These are phyloP conservation scores for Ifrita kowaldi DNA, from an alignment of 2,113 vertebrate species.

Conservation along the genomic window DNA sequence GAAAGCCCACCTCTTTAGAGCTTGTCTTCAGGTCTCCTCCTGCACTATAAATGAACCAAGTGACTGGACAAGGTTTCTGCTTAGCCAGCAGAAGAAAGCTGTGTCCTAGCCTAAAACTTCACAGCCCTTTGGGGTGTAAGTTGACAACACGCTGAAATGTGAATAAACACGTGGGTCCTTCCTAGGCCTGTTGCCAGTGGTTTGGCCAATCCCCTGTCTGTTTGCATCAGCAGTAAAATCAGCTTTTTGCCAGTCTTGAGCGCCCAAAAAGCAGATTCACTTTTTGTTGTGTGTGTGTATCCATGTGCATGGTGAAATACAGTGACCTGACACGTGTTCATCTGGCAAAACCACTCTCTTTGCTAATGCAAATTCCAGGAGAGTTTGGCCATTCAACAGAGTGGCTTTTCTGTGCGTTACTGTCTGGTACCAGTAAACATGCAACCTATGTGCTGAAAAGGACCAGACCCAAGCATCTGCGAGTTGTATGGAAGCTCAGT, in stretches of 20 bases:
- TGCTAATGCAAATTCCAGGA: neutral
- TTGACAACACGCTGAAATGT: neutral
- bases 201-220: neutral
- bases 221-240: neutral
- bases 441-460: neutral
- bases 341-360: neutral
- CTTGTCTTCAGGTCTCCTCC: neutral
- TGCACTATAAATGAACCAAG: neutral
- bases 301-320: neutral
- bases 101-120: neutral
- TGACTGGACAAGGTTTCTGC: neutral
- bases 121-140: neutral
- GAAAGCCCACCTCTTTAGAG: neutral
- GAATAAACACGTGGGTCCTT: neutral
- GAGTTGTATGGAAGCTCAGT: neutral
- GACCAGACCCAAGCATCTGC: neutral
- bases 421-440: neutral
- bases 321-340: neutral
- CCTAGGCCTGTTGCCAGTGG: neutral
- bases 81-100: neutral
- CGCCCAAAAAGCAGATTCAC: neutral
- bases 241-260: neutral
- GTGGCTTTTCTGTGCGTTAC: neutral
- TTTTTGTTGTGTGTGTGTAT: neutral
- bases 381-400: neutral